Evolutionary conservation across 2,888 invertebrate genomes (phyloP).

Genomic region (Thecophora atra): DNA sequence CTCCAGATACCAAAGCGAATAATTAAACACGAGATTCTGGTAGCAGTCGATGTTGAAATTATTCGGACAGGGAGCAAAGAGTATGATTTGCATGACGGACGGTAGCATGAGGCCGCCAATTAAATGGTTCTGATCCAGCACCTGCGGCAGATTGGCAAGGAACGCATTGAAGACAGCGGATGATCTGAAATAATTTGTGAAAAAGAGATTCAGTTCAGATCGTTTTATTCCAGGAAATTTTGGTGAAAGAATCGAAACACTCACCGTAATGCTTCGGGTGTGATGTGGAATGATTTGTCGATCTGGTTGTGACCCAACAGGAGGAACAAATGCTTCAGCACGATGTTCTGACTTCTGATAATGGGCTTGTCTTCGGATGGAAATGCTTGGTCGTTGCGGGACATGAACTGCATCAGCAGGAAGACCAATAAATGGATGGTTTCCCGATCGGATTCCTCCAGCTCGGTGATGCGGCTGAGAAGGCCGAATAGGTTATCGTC

Average conservation of each 20-base stretch:
- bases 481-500: constrained; percentile 84
- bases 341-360: constrained; percentile 83
- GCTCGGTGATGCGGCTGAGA: constrained; percentile 87
- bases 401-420: constrained; percentile 96
- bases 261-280: constrained; percentile 85
- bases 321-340: constrained; percentile 89
- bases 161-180: constrained; percentile 97
- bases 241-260: not conserved
- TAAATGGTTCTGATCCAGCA: constrained; percentile 94
- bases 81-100: constrained; percentile 81
- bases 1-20: constrained; percentile 89
- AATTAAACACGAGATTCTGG: constrained; percentile 71
- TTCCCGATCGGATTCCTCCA: constrained; percentile 94
- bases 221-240: too few species aligned
- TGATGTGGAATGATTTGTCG: constrained; percentile 91
- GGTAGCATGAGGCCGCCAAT: constrained; percentile 91
- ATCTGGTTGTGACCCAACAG: constrained; percentile 91
- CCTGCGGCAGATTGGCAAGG: constrained; percentile 89
- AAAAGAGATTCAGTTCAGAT: too few species aligned
- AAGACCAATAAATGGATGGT: constrained; percentile 94
- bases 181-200: constrained; percentile 75
- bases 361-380: constrained; percentile 87
- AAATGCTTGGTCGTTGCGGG: constrained; percentile 81
- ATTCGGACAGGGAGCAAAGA: constrained; percentile 84
- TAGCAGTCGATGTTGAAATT: constrained; percentile 70